phyloP scores from a whole-genome alignment of 2,797 vertebrate species.

The Sciaenops ocellatus region DNA sequence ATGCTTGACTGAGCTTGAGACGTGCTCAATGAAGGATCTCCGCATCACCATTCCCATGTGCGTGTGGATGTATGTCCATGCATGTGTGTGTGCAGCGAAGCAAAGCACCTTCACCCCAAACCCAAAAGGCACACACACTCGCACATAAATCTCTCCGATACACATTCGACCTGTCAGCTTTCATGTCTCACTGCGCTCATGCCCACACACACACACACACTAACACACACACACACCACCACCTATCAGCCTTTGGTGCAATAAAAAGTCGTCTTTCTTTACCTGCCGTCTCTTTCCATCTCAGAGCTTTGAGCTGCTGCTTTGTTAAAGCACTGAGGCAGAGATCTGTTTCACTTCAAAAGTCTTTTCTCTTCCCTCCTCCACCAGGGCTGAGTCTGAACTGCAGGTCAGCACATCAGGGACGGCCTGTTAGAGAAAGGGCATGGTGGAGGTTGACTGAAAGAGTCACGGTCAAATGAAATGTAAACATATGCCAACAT shows the following conservation, averaged over 20 bases:
- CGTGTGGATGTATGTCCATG: conserved; percentile 12
- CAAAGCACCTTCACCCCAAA: conserved; percentile 56
- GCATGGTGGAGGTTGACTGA: neutral
- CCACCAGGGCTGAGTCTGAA: conserved; percentile 23
- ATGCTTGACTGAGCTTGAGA: conserved; percentile 79
- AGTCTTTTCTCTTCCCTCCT: conserved; percentile 27
- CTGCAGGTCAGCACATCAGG: conserved; percentile 36
- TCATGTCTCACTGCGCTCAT: neutral
- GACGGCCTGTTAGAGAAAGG: conserved; percentile 7
- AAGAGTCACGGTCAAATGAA: neutral
- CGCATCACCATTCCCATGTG: conserved; percentile 55
- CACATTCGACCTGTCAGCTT: conserved; percentile 22
- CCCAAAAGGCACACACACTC: conserved; percentile 28
- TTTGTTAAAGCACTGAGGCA: conserved; percentile 51
- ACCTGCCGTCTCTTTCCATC: conserved; percentile 45
- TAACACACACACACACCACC: neutral
- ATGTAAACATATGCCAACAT: neutral
- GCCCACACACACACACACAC: neutral
- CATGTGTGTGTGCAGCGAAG: conserved; percentile 50
- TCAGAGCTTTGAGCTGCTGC: conserved; percentile 31
- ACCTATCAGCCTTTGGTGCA: conserved; percentile 18
- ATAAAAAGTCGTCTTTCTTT: conserved; percentile 28
- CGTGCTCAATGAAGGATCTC: conserved; percentile 70
- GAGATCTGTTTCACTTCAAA: conserved; percentile 63
- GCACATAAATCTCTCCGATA: neutral